phyloP scores from a whole-genome alignment of 2,888 invertebrate genomes.

The Caenorhabditis sp. region DNA sequence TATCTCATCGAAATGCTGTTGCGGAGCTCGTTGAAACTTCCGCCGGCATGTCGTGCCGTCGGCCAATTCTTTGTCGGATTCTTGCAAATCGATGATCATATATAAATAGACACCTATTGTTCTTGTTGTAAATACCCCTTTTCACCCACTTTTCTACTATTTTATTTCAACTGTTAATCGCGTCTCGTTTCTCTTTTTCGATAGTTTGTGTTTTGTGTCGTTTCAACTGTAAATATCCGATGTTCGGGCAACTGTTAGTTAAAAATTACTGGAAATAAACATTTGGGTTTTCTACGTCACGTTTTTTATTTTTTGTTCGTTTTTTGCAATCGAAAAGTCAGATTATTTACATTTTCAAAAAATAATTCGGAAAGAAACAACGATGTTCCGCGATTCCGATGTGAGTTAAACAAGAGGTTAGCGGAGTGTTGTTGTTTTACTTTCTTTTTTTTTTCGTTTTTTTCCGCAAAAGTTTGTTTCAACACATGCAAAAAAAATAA shows the following conservation, averaged over 20 bases:
- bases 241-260: background rate
- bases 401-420: background rate
- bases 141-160: background rate
- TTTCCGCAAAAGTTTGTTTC: too few relatives aligned
- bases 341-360: background rate
- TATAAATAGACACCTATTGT: conserved; percentile 9
- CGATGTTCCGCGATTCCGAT: background rate
- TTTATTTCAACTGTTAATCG: background rate
- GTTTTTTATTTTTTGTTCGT: background rate
- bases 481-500: too few relatives aligned
- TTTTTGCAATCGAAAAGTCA: too few relatives aligned
- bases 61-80: conserved; percentile 66
- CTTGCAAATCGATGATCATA: conserved; percentile 32
- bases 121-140: background rate
- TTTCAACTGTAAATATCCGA: background rate
- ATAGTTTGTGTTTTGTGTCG: too few relatives aligned
- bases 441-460: too few relatives aligned
- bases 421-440: background rate
- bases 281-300: background rate
- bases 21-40: conserved; percentile 54
- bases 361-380: background rate
- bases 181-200: background rate
- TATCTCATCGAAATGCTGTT: conserved; percentile 55
- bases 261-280: background rate
- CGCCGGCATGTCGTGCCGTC: conserved; percentile 59